phyloP scores from a whole-genome alignment of 2,888 invertebrate genomes.

The Xanthorhoe designata region DNA sequence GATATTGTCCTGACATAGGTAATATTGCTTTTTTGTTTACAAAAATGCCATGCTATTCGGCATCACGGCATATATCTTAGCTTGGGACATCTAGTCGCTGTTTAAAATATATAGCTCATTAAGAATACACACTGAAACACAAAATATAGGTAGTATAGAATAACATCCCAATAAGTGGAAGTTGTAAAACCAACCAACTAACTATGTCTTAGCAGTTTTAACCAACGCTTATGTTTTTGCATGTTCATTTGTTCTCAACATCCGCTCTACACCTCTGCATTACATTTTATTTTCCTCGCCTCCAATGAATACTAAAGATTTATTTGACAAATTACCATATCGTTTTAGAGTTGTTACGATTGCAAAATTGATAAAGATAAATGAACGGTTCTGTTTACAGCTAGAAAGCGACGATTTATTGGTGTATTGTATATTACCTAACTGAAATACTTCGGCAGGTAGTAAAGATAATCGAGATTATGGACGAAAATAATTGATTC shows the following conservation, averaged over 20 bases:
- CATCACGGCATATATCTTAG: no score
- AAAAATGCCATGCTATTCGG: no score
- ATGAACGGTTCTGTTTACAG: constrained; percentile 27
- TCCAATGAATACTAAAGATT: constrained; percentile 24
- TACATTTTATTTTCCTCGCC: constrained; percentile 9
- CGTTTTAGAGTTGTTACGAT: constrained; percentile 36
- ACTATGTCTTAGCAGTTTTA: no score
- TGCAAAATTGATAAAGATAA: constrained; percentile 29
- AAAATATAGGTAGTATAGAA: no score
- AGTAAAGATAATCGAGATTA: background rate
- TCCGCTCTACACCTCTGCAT: constrained; percentile 1
- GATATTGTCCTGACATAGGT: no score
- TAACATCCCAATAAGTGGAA: no score
- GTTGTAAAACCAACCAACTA: no score
- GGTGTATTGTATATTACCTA: constrained; percentile 4
- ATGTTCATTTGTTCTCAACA: no score
- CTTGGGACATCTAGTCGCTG: no score
- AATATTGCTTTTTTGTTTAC: no score
- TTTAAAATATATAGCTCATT: no score
- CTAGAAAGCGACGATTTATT: constrained; percentile 25
- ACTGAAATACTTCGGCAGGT: constrained; percentile 7
- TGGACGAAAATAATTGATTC: constrained; percentile 1
- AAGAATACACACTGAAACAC: no score
- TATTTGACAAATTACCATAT: constrained; percentile 38
- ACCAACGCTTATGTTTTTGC: background rate